Percentiles rank a stretch among this genome's conserved stretches.
Conservation (phyloP, 2,797 vertebrate species). For the Manis javanica region DNA sequence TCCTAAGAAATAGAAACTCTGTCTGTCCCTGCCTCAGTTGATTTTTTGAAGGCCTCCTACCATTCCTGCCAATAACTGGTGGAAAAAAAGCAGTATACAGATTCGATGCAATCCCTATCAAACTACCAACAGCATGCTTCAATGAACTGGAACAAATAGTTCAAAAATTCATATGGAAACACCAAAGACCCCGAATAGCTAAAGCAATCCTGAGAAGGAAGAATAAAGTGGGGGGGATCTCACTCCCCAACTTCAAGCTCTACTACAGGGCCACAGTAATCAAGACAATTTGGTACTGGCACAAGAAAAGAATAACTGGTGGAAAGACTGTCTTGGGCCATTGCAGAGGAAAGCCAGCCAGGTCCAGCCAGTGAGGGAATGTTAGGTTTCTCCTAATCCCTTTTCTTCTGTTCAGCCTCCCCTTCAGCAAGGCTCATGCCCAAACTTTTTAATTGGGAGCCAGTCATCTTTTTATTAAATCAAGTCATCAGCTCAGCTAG, state of each 20-base stretch:
- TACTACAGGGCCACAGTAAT: too few relatives aligned
- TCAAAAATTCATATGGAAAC: too few relatives aligned
- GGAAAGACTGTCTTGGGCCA: background rate
- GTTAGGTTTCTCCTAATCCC: background rate
- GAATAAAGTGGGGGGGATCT: too few relatives aligned
- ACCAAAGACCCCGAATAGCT: too few relatives aligned
- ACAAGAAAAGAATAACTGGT: background rate
- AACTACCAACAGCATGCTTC: too few relatives aligned
- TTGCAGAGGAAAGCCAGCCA: background rate
- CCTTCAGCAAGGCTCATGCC: background rate
- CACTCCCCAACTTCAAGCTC: too few relatives aligned
- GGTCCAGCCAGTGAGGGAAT: background rate
- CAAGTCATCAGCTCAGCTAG: background rate
- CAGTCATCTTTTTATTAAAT: conserved; percentile 13
- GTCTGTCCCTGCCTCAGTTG: background rate
- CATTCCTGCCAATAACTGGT: background rate
- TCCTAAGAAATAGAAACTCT: background rate
- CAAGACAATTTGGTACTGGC: too few relatives aligned
- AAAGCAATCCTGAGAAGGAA: too few relatives aligned
- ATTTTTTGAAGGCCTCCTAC: background rate
- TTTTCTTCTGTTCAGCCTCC: background rate
- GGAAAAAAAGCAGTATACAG: background rate
- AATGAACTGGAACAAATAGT: too few relatives aligned
- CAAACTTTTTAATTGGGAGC: background rate
- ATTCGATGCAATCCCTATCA: too few relatives aligned